A percentile compares a stretch with the other conserved stretches of the same genome.
Evolutionary conservation across 2,113 vertebrate genomes (phyloP).

Genomic region (Aegypius monachus): DNA sequence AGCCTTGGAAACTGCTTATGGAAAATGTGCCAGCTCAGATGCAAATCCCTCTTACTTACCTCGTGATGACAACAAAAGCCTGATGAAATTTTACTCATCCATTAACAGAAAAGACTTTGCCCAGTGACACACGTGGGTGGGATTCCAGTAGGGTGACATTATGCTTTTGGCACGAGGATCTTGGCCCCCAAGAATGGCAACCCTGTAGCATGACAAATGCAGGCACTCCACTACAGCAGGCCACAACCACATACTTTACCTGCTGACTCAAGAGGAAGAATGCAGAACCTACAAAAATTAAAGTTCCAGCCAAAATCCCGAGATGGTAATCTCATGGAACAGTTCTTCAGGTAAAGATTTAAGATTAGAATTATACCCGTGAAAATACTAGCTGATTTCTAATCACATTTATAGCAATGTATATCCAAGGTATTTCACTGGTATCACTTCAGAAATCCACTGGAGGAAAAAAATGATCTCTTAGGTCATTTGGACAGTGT

Average conservation of each 20-base stretch:
- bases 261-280: constrained; percentile 55
- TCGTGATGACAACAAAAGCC: constrained; percentile 42
- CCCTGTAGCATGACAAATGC: neutral
- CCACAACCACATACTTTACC: constrained; percentile 10
- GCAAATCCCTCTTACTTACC: constrained; percentile 21
- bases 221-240: neutral
- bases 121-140: neutral
- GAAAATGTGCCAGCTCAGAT: constrained; percentile 54
- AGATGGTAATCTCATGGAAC: neutral
- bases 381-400: neutral
- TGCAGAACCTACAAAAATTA: neutral
- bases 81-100: constrained; percentile 42
- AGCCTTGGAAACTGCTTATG: constrained; percentile 24
- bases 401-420: neutral
- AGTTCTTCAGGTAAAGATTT: neutral
- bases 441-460: neutral
- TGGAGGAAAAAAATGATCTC: neutral
- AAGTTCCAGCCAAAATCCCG: neutral
- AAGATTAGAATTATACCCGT: neutral
- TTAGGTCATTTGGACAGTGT: neutral
- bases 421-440: neutral
- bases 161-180: neutral
- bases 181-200: constrained; percentile 17
- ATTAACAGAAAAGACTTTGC: constrained; percentile 28
- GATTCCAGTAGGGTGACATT: constrained; percentile 48